phyloP scores from a whole-genome alignment of 2,113 vertebrate species.

The Balaenoptera acutorostrata region DNA sequence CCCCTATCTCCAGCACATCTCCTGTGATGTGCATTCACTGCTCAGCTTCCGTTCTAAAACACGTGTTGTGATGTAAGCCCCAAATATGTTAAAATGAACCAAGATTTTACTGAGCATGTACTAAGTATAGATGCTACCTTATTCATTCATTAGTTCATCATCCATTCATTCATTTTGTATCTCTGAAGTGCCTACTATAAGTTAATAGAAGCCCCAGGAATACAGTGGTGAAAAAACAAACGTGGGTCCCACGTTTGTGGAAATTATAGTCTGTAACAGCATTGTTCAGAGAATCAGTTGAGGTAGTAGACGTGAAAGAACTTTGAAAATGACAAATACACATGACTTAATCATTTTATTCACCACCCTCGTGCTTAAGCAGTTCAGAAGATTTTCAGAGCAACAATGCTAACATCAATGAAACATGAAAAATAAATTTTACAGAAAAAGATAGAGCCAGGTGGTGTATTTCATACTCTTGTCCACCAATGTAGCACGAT shows the following conservation, averaged over 20 bases:
- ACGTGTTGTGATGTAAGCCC: background rate
- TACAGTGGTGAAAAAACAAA: background rate
- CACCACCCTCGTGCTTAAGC: background rate
- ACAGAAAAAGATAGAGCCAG: background rate
- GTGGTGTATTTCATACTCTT: background rate
- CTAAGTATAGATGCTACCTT: background rate
- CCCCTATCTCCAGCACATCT: accelerated
- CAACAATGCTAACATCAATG: background rate
- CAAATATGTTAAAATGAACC: background rate
- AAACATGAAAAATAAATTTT: background rate
- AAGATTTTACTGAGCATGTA: background rate
- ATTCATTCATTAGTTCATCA: background rate
- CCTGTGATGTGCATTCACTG: background rate
- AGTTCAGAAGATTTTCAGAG: background rate
- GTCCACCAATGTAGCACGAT: background rate
- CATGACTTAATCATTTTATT: background rate
- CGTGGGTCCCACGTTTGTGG: background rate
- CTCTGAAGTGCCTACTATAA: background rate
- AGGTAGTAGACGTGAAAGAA: background rate
- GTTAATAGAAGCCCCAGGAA: background rate
- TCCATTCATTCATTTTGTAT: background rate
- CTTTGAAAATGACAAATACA: background rate
- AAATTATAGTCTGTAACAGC: background rate
- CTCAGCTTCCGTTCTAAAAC: background rate
- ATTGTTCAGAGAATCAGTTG: background rate